Conservation (phyloP, 2,888 invertebrate genomes). For the Leptogaster cylindrica region DNA sequence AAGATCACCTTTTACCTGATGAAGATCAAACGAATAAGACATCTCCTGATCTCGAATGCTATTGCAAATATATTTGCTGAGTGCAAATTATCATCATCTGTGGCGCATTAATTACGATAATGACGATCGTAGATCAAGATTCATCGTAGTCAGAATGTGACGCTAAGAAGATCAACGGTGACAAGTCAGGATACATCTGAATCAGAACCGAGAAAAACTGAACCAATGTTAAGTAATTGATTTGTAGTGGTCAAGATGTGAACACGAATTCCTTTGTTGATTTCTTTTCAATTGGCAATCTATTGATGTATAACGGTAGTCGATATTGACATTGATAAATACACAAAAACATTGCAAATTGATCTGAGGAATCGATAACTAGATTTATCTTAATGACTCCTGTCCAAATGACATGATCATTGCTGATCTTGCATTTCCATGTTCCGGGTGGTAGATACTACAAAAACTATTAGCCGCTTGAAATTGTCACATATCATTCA, state of each 20-base stretch:
- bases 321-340: neutral
- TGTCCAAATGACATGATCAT: slow-evolving; percentile 22
- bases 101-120: slow-evolving; percentile 37
- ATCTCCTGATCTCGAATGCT: neutral
- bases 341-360: slow-evolving; percentile 6
- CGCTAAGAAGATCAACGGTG: slow-evolving; percentile 38
- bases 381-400: slow-evolving; percentile 31
- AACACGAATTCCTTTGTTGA: slow-evolving; percentile 31
- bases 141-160: slow-evolving; percentile 35
- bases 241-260: slow-evolving; percentile 22
- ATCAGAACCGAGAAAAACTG: slow-evolving; percentile 7
- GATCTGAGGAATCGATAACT: slow-evolving; percentile 11
- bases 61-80: slow-evolving; percentile 11
- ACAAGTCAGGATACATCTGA: slow-evolving; percentile 19
- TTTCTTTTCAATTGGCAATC: neutral
- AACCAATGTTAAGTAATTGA: slow-evolving; percentile 13
- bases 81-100: slow-evolving; percentile 41
- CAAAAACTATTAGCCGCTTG: too few relatives aligned
- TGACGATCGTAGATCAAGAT: slow-evolving; percentile 40
- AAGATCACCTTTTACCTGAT: slow-evolving; percentile 16
- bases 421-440: slow-evolving; percentile 18
- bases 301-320: slow-evolving; percentile 17
- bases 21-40: slow-evolving; percentile 17
- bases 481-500: too few relatives aligned
- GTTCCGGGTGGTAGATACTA: slow-evolving; percentile 4